Evolutionary conservation across 2,797 vertebrate genomes (phyloP).

Genomic region (Gadopsis marmoratus): DNA sequence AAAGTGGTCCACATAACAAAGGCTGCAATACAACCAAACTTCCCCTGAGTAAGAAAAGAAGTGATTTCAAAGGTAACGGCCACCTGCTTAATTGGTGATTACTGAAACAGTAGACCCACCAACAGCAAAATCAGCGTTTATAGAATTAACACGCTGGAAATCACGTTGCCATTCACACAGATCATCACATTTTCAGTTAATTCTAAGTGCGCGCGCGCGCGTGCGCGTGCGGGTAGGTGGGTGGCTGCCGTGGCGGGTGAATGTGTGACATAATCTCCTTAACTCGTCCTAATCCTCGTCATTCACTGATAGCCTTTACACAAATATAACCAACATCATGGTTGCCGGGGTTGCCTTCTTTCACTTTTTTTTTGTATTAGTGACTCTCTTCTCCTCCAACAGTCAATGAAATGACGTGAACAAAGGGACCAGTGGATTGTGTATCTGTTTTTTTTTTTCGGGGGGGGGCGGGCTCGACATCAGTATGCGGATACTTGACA

Average conservation of each 20-base stretch:
- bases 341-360: conserved; percentile 87
- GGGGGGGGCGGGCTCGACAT: conserved; percentile 58
- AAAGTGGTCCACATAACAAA: conserved; percentile 31
- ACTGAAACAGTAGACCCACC: not conserved
- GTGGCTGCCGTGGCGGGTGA: conserved; percentile 75
- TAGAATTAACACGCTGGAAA: not conserved
- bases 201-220: conserved; percentile 28
- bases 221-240: conserved; percentile 63
- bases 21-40: conserved; percentile 10
- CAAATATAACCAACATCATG: conserved; percentile 90
- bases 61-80: too few species aligned
- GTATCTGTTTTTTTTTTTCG: conserved; percentile 79
- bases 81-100: not conserved
- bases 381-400: conserved; percentile 86
- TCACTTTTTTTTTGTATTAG: conserved; percentile 85
- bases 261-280: conserved; percentile 90
- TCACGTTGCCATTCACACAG: conserved; percentile 1
- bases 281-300: conserved; percentile 90
- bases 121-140: not conserved
- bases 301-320: conserved; percentile 90
- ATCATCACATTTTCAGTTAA: conserved; percentile 53
- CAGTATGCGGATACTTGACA: conserved; percentile 82
- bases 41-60: too few species aligned
- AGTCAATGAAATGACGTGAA: conserved; percentile 86
- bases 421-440: conserved; percentile 84